Base-by-base conservation (phyloP, 2,888 invertebrate genomes). In the Oxycera nigricornis region DNA sequence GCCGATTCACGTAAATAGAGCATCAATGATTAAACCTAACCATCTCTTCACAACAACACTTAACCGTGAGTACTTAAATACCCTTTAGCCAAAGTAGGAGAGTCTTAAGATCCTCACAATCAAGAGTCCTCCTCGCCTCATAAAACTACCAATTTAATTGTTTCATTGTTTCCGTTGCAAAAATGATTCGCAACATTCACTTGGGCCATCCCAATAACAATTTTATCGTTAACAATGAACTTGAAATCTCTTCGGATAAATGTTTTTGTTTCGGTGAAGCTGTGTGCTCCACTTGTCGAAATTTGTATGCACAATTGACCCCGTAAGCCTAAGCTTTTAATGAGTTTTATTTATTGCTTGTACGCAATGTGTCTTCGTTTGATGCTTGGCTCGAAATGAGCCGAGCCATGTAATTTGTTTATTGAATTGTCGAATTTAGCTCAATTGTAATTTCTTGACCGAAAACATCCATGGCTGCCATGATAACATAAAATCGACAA, bases 221-320 rank as follows among this genome's bases (percentile, higher is more conserved):
- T 62, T 39, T 41, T 50, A 68, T 50, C 46, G 50, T 28, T 26
- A 46, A 68, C 67, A 68, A 46, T 68, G 67, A 68, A 68, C 67
- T 68, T 68, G 67, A 68, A 68, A 61, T 31, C 31, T 61, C 31
- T 61, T 24, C 17, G 1, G 17, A 61, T 61, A 26, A n/a, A 28
- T 31, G 30, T 17, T n/a, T n/a, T n/a, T n/a, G n/a, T n/a, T n/a
- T n/a, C n/a, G n/a, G n/a, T 31, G 26, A 22, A 2, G 14, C 9
- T 59, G 59, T 28, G n/a, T n/a, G n/a, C n/a, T 59, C 31, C 61
- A 31, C n/a, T 61, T 61, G 31, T 31, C 7, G 20, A 31, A 31
- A 31, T 61, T 61, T 61, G 61, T 61, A 61, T 61, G 17, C 30
- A 11, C 31, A 61, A 61, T 61, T 61, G 35, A 61, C 61, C 61